Base-by-base conservation (phyloP, 1,140 invertebrate species). In the Caenorhabditis latens region DNA sequence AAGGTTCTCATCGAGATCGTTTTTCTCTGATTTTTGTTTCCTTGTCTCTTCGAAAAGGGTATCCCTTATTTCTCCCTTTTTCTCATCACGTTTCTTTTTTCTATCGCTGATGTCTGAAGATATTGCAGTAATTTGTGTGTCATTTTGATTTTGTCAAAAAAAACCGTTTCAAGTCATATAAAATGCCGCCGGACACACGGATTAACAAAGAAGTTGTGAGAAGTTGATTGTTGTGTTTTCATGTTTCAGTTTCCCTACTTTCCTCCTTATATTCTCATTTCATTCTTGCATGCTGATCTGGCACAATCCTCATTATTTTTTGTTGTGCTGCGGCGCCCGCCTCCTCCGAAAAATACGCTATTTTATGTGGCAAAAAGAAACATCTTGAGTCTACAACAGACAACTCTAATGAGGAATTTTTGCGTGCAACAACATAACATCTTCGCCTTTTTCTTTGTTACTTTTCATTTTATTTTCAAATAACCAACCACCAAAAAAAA, bases 381-480 rank as follows among this genome's bases (percentile, higher is more conserved):
- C 71, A 79, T 79, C 71, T 79, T 79, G 43, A 79, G 71, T 79
- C 71, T 79, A 79, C 71, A 79, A 79, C 71, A 79, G 40, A 79
- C 71, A 79, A 79, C 46, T 79, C 71, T 79, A 79, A 79, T 79
- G 71, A 79, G 71, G 46, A 79, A 50, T 79, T 79, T 79, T 50
- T 50, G 71, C 43, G 46, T 43, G 43, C 32, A 79, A 79, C 71
- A 24, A 24, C 71, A 79, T 79, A 71, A 71, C 65, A 71, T 71
- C 65, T 71, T 46, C n/a, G 53, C 46, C 14, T 75, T 32, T 8
- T 21, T 79, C 63, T 67, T 67, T 11, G 21, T 53, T 79, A 50
- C 43, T 50, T 53, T 79, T 79, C 50, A 53, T 53, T 53, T 48
- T 46, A 63, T 63, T 63, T 63, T 40, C 32, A 9, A n/a, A 79